Evolutionary conservation across 2,888 invertebrate genomes (phyloP).

Genomic region (Hecatera dysodea): DNA sequence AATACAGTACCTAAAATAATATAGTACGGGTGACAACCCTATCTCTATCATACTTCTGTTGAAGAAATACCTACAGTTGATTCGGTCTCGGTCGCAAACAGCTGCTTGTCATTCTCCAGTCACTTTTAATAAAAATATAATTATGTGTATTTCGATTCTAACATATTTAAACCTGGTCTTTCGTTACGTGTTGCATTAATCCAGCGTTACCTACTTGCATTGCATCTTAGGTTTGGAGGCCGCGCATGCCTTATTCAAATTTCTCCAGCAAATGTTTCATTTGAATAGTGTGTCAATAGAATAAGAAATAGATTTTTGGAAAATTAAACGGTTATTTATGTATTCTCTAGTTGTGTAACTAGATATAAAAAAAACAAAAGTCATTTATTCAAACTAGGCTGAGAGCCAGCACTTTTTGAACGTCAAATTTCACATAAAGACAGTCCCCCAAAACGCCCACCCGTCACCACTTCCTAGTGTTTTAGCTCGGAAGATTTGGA

Average conservation of each 20-base stretch:
- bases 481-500: too few species aligned
- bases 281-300: slow-evolving; percentile 55
- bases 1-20: too few species aligned
- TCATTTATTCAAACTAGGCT: too few species aligned
- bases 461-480: too few species aligned
- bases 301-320: slow-evolving; percentile 22
- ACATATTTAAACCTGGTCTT: not conserved
- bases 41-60: too few species aligned
- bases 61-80: not conserved
- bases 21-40: too few species aligned
- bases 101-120: not conserved
- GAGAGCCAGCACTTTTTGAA: too few species aligned
- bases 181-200: too few species aligned
- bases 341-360: not conserved
- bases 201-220: too few species aligned
- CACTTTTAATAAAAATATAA: not conserved
- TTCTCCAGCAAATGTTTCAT: slow-evolving; percentile 48
- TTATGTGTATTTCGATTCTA: slow-evolving; percentile 5
- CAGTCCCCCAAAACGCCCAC: too few species aligned
- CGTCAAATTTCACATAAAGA: too few species aligned
- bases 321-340: not conserved
- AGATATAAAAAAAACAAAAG: too few species aligned
- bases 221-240: slow-evolving; percentile 40
- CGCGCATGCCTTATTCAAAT: slow-evolving; percentile 54
- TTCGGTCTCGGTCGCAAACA: not conserved